Evolutionary conservation across 2,113 vertebrate species (phyloP).

Genomic region (Crotalus horridus): DNA sequence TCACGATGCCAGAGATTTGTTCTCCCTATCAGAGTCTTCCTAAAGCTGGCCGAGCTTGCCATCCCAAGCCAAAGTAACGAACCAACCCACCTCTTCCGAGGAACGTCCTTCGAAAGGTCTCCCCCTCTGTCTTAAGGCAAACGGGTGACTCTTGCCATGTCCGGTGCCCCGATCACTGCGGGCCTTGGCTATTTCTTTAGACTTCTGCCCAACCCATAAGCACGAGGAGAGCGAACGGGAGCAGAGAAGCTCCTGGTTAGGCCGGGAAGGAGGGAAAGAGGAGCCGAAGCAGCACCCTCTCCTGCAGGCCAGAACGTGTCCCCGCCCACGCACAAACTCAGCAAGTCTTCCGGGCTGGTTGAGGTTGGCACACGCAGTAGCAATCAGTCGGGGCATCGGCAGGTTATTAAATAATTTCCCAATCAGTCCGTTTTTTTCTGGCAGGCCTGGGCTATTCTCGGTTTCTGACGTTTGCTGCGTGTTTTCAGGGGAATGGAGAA

Average conservation of each 20-base stretch:
- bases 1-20: slow-evolving; percentile 25
- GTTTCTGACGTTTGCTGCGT: background rate
- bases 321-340: too few relatives aligned
- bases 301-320: background rate
- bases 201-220: background rate
- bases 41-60: background rate
- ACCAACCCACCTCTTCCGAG: background rate
- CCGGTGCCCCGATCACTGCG: too few relatives aligned
- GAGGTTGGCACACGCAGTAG: background rate
- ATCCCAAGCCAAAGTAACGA: background rate
- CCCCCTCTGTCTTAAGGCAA: background rate
- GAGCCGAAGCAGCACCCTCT: fast-evolving
- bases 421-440: background rate
- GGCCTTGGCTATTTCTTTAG: background rate
- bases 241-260: background rate
- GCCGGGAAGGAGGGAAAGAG: background rate
- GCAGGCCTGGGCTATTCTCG: background rate
- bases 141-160: background rate
- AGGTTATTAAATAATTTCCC: background rate
- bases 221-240: too few relatives aligned
- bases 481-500: background rate
- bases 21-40: background rate
- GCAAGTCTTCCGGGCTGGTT: too few relatives aligned
- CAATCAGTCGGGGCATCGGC: background rate
- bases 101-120: fast-evolving